phyloP scores from a whole-genome alignment of 2,797 vertebrate species.

The Aeoliscus strigatus region DNA sequence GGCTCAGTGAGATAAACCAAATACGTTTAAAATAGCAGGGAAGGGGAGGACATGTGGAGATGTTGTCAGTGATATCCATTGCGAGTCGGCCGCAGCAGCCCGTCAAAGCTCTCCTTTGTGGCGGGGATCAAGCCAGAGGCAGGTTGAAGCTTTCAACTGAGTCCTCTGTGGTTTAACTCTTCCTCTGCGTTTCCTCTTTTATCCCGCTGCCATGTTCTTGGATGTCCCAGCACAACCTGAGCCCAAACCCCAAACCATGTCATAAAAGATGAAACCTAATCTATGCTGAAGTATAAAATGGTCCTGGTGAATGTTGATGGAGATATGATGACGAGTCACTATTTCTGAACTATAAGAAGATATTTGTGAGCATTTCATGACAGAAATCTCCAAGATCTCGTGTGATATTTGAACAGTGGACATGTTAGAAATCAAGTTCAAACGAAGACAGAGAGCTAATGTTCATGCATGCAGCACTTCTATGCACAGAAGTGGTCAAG shows the following conservation, averaged over 20 bases:
- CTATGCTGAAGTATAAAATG: no score
- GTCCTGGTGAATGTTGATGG: no score
- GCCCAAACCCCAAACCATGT: conserved; percentile 3
- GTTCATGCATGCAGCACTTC: conserved; percentile 15
- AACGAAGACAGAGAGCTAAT: conserved; percentile 3
- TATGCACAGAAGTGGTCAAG: conserved; percentile 17
- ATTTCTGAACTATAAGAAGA: no score
- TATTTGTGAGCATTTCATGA: no score
- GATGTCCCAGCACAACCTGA: conserved; percentile 1
- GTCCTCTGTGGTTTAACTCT: conserved; percentile 54
- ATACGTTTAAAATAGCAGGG: no score
- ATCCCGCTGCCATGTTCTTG: conserved; percentile 9
- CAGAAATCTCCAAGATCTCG: not conserved
- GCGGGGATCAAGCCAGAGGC: conserved; percentile 51
- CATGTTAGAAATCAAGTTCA: conserved; percentile 6
- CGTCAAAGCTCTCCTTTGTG: conserved; percentile 68
- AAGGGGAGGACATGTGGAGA: conserved; percentile 50
- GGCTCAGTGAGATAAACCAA: conserved; percentile 43
- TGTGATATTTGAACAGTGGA: no score
- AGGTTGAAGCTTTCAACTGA: conserved; percentile 53
- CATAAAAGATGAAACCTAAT: no score
- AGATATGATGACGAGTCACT: no score
- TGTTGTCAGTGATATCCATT: conserved; percentile 58
- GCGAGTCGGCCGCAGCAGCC: conserved; percentile 50
- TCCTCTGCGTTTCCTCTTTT: conserved; percentile 37